Evolutionary conservation across 2,797 vertebrate species (phyloP).

Genomic region (Poliocrania exsul): DNA sequence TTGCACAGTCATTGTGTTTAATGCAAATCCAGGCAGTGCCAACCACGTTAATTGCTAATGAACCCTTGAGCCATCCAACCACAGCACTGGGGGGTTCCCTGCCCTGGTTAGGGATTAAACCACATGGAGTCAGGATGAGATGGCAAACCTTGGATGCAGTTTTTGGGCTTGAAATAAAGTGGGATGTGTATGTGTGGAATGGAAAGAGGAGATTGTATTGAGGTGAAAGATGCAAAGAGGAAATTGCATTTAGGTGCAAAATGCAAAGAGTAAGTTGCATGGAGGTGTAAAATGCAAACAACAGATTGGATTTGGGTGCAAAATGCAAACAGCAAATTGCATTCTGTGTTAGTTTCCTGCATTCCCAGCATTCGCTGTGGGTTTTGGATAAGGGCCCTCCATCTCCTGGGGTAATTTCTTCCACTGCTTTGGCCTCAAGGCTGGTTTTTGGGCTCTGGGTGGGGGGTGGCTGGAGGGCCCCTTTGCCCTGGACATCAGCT

Average conservation of each 20-base stretch:
- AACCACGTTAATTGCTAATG: neutral
- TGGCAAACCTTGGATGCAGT: neutral
- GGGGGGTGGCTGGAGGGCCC: neutral
- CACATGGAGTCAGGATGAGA: neutral
- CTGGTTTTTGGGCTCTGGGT: neutral
- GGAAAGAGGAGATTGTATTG: neutral
- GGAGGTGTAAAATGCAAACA: neutral
- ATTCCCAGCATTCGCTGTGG: neutral
- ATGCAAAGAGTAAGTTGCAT: neutral
- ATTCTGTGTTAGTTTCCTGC: neutral
- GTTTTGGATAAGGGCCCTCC: neutral
- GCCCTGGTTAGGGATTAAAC: fast-evolving
- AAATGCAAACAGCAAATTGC: neutral
- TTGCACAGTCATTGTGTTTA: neutral
- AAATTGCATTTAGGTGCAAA: neutral
- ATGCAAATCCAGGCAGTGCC: neutral
- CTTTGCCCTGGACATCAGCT: neutral
- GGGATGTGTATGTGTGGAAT: neutral
- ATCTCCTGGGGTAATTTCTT: neutral
- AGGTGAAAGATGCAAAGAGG: neutral
- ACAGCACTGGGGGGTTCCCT: neutral
- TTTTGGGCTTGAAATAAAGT: neutral
- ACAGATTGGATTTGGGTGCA: neutral
- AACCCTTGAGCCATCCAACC: neutral
- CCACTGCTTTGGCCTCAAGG: fast-evolving